Conservation (phyloP, 2,113 vertebrate species). For the Rhineura floridana region DNA sequence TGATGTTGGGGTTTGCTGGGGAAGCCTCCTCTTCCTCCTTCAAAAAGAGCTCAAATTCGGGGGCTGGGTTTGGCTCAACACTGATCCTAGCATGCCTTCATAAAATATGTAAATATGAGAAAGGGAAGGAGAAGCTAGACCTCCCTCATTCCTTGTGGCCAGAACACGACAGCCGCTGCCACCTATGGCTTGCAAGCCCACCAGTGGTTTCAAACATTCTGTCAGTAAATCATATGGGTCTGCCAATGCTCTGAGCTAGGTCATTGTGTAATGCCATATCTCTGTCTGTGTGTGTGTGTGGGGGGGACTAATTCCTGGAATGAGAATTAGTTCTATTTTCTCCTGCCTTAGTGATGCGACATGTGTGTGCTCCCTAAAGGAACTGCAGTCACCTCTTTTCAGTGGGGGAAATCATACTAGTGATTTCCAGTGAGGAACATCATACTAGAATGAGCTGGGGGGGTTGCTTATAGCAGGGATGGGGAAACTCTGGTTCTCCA, state of each 20-base stretch:
- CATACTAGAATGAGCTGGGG: background rate
- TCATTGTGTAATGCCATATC: background rate
- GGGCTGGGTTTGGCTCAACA: too few species aligned
- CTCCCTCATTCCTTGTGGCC: background rate
- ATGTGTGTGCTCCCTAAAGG: background rate
- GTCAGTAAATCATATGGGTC: background rate
- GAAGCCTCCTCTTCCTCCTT: background rate
- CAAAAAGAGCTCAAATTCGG: background rate
- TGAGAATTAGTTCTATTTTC: background rate
- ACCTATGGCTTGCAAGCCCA: background rate
- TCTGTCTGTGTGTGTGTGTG: too few species aligned
- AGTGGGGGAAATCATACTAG: background rate
- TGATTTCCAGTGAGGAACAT: background rate
- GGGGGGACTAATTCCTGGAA: background rate
- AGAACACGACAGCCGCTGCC: background rate
- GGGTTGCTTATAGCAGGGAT: too few species aligned
- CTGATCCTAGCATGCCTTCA: background rate
- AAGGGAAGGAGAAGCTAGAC: background rate
- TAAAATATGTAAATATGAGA: background rate
- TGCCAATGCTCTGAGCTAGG: background rate
- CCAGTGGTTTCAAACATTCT: background rate
- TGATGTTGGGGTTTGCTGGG: background rate
- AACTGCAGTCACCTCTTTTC: background rate
- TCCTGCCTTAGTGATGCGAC: background rate
- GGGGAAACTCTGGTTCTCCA: too few species aligned